Evolutionary conservation across 2,888 invertebrate species (phyloP).

Genomic region (Cryptus viduatorius): DNA sequence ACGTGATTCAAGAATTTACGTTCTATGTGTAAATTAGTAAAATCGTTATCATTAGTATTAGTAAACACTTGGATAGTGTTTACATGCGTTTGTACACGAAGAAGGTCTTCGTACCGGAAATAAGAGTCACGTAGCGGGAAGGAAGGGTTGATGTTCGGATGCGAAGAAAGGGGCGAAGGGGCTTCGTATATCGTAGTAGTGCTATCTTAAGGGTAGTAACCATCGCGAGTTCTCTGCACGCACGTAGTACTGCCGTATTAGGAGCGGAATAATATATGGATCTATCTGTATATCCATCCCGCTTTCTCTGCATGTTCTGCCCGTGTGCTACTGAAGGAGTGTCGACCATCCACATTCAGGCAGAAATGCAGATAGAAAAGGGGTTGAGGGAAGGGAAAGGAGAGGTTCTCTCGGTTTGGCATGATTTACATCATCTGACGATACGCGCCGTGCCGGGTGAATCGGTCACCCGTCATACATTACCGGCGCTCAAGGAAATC

Average conservation of each 20-base stretch:
- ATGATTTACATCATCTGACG: conserved; percentile 84
- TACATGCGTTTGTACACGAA: conserved; percentile 22
- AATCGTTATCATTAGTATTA: background rate
- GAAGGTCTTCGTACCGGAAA: conserved; percentile 78
- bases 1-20: background rate
- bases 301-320: conserved; percentile 35
- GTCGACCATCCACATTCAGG: conserved; percentile 49
- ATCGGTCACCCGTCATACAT: conserved; percentile 75
- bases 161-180: conserved; percentile 49
- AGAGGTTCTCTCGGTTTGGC: conserved; percentile 74
- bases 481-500: conserved; percentile 60
- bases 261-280: conserved; percentile 82
- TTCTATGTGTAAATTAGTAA: background rate
- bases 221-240: conserved; percentile 79
- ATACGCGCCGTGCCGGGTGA: conserved; percentile 80
- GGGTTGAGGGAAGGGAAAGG: conserved; percentile 34
- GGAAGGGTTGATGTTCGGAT: conserved; percentile 73
- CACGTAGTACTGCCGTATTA: conserved; percentile 84
- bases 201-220: conserved; percentile 70
- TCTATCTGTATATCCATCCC: conserved; percentile 59
- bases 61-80: background rate
- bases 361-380: conserved; percentile 71
- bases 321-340: conserved; percentile 25
- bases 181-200: conserved; percentile 73
- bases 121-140: conserved; percentile 76